A percentile compares a stretch with the other conserved stretches of the same genome.
Evolutionary conservation across 2,888 invertebrate genomes (phyloP).

Genomic region (Adelphocoris suturalis): DNA sequence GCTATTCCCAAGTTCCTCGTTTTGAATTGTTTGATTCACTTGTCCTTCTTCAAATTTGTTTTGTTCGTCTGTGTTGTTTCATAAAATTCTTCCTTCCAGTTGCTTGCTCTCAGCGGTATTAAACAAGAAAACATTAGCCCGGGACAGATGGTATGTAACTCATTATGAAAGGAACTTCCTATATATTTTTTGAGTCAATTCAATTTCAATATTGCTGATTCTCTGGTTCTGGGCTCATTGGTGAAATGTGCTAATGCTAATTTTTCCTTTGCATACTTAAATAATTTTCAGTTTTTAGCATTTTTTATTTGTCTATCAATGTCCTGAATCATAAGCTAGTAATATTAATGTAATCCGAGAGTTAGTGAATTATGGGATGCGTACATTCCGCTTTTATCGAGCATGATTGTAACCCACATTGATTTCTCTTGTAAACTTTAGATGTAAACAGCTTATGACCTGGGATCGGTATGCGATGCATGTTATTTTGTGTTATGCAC

Average conservation of each 20-base stretch:
- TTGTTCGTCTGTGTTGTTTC: constrained; percentile 9
- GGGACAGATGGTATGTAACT: constrained; percentile 66
- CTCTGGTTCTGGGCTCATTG: background rate
- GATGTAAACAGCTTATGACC: too few species aligned
- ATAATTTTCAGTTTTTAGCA: background rate
- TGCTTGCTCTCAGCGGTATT: constrained; percentile 62
- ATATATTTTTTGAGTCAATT: background rate
- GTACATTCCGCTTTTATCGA: background rate
- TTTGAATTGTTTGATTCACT: background rate
- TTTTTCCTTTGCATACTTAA: background rate
- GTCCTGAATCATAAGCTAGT: background rate
- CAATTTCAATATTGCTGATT: background rate
- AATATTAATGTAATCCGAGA: too few species aligned
- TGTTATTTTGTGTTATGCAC: too few species aligned
- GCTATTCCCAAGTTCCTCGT: background rate
- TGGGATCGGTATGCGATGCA: too few species aligned
- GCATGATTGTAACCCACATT: too few species aligned
- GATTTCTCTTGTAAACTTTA: too few species aligned
- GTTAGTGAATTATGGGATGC: background rate
- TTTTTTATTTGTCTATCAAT: background rate
- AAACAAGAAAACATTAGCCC: constrained; percentile 69
- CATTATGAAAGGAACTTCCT: background rate
- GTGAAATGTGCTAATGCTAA: constrained; percentile 2
- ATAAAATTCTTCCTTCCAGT: constrained; percentile 63
- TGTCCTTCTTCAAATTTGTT: constrained; percentile 17